A percentile compares a stretch with the other conserved stretches of the same genome.
phyloP scores from a whole-genome alignment of 2,113 vertebrate genomes.

The Gnathonemus echidnorhynchus region DNA sequence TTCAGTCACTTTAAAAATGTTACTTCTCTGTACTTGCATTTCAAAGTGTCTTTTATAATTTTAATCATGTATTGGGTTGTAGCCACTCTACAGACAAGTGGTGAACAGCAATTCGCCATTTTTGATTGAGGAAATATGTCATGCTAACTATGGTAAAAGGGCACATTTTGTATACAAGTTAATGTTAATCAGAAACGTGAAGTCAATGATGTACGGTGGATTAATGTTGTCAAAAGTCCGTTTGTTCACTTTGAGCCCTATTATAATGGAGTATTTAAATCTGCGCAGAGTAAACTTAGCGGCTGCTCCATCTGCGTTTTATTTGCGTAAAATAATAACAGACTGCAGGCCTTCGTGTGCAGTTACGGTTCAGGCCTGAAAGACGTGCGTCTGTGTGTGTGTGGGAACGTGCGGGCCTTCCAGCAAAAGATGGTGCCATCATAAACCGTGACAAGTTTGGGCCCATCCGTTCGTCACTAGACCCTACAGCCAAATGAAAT shows the following conservation, averaged over 20 bases:
- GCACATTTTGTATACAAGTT: neutral
- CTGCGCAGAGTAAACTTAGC: neutral
- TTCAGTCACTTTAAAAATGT: neutral
- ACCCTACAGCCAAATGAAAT: neutral
- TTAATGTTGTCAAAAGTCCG: neutral
- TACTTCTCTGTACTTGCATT: neutral
- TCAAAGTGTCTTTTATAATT: neutral
- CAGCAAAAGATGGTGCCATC: neutral
- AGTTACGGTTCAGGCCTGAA: neutral
- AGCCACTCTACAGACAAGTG: neutral
- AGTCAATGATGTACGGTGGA: neutral
- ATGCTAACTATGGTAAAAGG: neutral
- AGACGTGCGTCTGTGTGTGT: neutral
- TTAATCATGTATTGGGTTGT: neutral
- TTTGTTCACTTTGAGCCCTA: constrained; percentile 1
- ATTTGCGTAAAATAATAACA: neutral
- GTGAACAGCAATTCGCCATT: neutral
- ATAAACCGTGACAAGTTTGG: constrained; percentile 6
- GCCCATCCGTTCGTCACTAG: neutral
- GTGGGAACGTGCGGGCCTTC: neutral
- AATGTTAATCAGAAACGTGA: neutral
- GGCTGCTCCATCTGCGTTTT: neutral
- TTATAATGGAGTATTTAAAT: neutral
- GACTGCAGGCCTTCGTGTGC: neutral
- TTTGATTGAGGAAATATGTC: neutral